Evolutionary conservation across 2,797 vertebrate genomes (phyloP), one percentile per base, ranked within the genome.

Genomic region (Macropodus opercularis): DNA sequence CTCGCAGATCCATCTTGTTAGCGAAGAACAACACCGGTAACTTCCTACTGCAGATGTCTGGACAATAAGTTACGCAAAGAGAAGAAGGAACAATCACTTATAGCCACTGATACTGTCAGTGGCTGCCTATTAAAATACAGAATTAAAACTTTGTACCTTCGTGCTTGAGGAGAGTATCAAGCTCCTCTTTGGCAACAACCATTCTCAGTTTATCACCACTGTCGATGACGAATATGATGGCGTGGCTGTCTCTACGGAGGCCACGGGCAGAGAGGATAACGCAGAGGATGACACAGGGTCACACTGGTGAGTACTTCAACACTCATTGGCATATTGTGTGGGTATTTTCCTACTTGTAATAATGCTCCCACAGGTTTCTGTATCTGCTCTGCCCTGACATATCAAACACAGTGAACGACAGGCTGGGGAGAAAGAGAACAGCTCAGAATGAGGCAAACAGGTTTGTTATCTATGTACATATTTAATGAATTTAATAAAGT

Each of bases 181-280:
- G 91, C 79, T 99, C 98, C 91, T 99, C 97, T 92, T 95, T 99
- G 86, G 95, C 96, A 79, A 99, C 98, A 85, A 98, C 96, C 96
- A 98, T 98, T 87, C 98, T 94, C 79, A 99, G 87, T 87, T 93
- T 95, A 89, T 99, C 98, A 80, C 95, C 93, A 69, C 97, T 99
- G 89, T 99, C 98, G 75, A 99, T 95, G 74, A 99, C 97, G 92
- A 98, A 99, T 92, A 99, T 98, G 89, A 99, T 94, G 74, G 97
- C 98, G 77, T 99, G 96, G 77, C 95, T 96, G 75, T 98, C 96
- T 91, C 97, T 99, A 85, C 32, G 36, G 60, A 62, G 32, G 36
- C 78, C 18, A 50, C 19, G 41, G 57, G 19, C 38, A 43, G 12
- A 59, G 1, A 27, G 40, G 10, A 15, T 4, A 14, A 27, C 0